Evolutionary conservation across 1,140 invertebrate species (phyloP), one percentile per base, ranked within the genome.

Genomic region (Paracyclopina nana): DNA sequence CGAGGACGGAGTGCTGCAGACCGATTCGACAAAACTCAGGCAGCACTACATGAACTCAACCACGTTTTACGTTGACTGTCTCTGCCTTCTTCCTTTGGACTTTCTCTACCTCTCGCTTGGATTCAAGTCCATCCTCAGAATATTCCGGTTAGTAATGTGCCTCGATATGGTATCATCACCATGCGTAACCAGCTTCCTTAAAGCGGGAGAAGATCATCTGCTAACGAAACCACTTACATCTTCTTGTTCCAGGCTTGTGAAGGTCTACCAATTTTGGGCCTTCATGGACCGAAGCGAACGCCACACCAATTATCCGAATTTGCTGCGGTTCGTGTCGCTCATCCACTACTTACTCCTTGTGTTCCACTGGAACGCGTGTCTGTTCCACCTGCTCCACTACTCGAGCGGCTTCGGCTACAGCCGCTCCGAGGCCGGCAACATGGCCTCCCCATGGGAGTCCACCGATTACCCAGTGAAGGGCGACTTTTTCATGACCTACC

Each of bases 351-450:
- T 74, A 1, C 59, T 72, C 68, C 87, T 92, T 66, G 90, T 95
- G 67, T 96, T 96, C 71, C 92, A 97, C 73, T 97, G 91, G 91
- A 97, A 97, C 68, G 88, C 91, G 57, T 96, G 91, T 72, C 72
- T 96, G 61, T 92, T 88, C 70, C 83, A 92, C 72, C 82, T 92
- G 63, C 85, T 94, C 61, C 79, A 82, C 72, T 86, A 86, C 69
- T 87, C 87, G 68, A 80, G 86, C 67, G 84, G 82, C 55, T 90
- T 90, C 64, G 84, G 83, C 28, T n/a, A 22, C 46, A 50, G 55
- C 18, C 9, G 54, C 25, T 34, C 46, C 26, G 46, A 52, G 27
- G 75, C 73, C 60, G 55, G 45, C 16, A 38, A 30, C n/a, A n/a
- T 9, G 8, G 29, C 29, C n/a, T 44, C 42, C 3, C 24, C 42